Conservation (phyloP, 2,113 vertebrate genomes). For the Cygnus atratus region DNA sequence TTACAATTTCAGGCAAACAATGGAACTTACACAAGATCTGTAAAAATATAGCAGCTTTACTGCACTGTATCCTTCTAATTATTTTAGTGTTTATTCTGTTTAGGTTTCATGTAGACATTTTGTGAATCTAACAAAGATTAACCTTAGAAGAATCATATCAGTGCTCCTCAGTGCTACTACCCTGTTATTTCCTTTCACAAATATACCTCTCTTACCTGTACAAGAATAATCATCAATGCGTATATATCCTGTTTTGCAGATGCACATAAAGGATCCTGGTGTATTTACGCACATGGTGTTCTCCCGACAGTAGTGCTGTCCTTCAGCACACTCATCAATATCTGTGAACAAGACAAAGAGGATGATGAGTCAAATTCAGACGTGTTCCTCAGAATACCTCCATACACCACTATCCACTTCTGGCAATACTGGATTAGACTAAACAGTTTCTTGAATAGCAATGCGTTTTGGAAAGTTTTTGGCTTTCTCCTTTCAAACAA, state of each 20-base stretch:
- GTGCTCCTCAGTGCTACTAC: not conserved
- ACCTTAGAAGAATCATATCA: not conserved
- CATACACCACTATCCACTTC: not conserved
- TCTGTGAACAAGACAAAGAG: constrained; percentile 76
- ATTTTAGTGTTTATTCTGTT: not conserved
- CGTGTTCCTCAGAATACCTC: not conserved
- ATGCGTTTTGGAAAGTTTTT: not conserved
- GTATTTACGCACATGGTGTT: constrained; percentile 97
- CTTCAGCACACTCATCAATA: constrained; percentile 95
- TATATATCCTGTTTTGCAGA: constrained; percentile 95
- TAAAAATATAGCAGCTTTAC: not conserved
- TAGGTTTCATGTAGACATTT: not conserved
- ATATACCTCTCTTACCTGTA: constrained; percentile 83
- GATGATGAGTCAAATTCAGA: not conserved
- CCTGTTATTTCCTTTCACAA: not conserved
- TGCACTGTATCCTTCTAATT: not conserved
- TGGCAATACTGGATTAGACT: not conserved
- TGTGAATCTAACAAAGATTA: not conserved
- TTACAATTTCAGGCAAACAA: not conserved
- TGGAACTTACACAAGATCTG: not conserved
- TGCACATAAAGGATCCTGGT: constrained; percentile 95
- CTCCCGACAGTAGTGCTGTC: constrained; percentile 95
- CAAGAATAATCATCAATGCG: constrained; percentile 98
- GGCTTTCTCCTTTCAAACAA: not conserved
- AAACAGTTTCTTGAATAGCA: not conserved